Base-by-base conservation (phyloP, 2,888 invertebrate species). In the Xylocampa areola region DNA sequence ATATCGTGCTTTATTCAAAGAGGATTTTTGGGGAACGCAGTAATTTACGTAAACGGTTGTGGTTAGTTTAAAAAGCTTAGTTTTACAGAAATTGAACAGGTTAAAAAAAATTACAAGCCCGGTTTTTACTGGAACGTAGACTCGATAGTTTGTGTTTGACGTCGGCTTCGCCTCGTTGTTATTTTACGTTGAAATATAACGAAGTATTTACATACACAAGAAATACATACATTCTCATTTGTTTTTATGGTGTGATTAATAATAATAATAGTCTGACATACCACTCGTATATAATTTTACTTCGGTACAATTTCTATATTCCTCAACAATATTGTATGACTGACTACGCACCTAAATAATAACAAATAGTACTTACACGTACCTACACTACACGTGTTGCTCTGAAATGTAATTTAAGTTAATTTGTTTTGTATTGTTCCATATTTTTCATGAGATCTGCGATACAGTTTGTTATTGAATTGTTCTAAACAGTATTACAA, bases 1-100 rank as follows among this genome's bases (percentile, higher is more conserved):
- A 82, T 68, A 77, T 51, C 64, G 73, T 80, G 68, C 80, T 80
- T 82, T 82, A 84, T 84, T 82, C 76, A 76, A 45, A 52, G 65
- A 62, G 45, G 49, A 48, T 65, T 73, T 77, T 71, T 62, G 41
- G 54, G 44, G 41, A 59, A 60, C 43, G 35, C 51, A 58, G 54
- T 48, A 68, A 41, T 64, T 53, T 54, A 35, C 27, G 35, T 45
- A 45, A 51, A 45, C 29, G 30, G 44, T 21, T 19, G 30, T 35
- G 57, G 36, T 61, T 57, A 40, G 17, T 29, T 27, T 19, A n/a
- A 44, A 41, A 44, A 35, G 23, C 2, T 43, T 52, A 54, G 33
- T 36, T 47, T 45, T 11, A 30, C 17, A 39, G 45, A 52, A 8
- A 10, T 44, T 27, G 17, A 48, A 48, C 30, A 33, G 11, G 27